Evolutionary conservation across 1,140 invertebrate genomes (phyloP).

Genomic region (Melipona quadrifasciata): DNA sequence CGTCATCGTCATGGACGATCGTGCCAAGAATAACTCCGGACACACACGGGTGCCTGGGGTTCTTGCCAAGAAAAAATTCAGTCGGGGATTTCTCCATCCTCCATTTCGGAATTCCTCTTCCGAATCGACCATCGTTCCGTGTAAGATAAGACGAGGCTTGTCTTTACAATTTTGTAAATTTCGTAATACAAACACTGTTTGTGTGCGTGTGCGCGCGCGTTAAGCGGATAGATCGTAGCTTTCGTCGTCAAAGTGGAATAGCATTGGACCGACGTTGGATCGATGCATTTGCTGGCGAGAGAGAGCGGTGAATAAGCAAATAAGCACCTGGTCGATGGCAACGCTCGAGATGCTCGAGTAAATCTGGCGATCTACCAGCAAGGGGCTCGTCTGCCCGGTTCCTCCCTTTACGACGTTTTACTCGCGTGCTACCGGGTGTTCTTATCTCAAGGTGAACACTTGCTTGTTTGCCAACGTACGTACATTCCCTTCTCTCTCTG

Average conservation of each 20-base stretch:
- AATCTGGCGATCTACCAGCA: conserved; percentile 40
- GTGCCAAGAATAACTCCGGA: conserved; percentile 63
- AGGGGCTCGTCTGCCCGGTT: conserved; percentile 20
- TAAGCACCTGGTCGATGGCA: neutral
- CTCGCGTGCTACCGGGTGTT: too few species aligned
- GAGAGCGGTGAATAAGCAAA: neutral
- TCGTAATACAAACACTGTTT: too few species aligned
- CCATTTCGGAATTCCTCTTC: neutral
- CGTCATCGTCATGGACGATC: conserved; percentile 51
- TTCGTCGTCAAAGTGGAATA: neutral
- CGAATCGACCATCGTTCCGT: too few species aligned
- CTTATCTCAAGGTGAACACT: conserved; percentile 11
- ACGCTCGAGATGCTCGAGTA: conserved; percentile 16
- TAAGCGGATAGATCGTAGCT: too few species aligned
- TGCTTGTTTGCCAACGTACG: neutral
- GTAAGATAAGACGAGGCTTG: too few species aligned
- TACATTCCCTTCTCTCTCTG: too few species aligned
- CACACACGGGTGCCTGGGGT: neutral
- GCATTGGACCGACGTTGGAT: neutral
- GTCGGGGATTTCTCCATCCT: neutral
- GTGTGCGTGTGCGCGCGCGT: too few species aligned
- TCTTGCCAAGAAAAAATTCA: conserved; percentile 58
- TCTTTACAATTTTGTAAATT: too few species aligned
- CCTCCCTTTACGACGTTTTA: conserved; percentile 22
- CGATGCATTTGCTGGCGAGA: neutral